These are phyloP conservation scores for Pseudococcus longispinus DNA, from an alignment of 2,888 invertebrate genomes.

Conservation along the genomic window DNA sequence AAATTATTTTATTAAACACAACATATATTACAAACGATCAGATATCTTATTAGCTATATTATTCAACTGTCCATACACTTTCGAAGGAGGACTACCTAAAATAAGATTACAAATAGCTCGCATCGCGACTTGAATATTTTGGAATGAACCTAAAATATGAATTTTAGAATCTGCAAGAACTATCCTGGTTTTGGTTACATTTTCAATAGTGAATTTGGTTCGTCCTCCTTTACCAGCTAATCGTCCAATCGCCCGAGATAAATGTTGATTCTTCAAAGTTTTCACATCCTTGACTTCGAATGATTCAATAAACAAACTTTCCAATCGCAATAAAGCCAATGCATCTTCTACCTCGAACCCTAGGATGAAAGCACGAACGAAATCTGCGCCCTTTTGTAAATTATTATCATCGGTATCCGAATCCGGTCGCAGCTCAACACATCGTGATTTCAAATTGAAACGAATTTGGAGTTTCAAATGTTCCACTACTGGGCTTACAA, in stretches of 20 bases:
- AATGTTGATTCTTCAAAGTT: slow-evolving; percentile 91
- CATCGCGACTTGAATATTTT: slow-evolving; percentile 93
- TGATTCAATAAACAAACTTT: slow-evolving; percentile 95
- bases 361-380: slow-evolving; percentile 93
- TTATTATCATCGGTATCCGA: slow-evolving; percentile 76
- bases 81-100: slow-evolving; percentile 94
- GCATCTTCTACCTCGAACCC: slow-evolving; percentile 99
- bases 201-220: slow-evolving; percentile 98
- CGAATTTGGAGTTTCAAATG: slow-evolving; percentile 91
- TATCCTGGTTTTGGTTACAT: slow-evolving; percentile 97
- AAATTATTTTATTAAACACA: not conserved
- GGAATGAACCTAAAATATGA: slow-evolving; percentile 95
- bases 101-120: slow-evolving; percentile 96
- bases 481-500: slow-evolving; percentile 95
- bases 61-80: slow-evolving; percentile 91
- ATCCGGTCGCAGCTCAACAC: slow-evolving; percentile 82
- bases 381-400: slow-evolving; percentile 97
- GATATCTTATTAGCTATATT: slow-evolving; percentile 53
- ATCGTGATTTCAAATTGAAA: slow-evolving; percentile 88
- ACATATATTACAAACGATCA: slow-evolving; percentile 46
- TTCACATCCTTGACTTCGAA: slow-evolving; percentile 98
- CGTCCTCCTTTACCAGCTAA: slow-evolving; percentile 96
- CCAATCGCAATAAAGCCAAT: slow-evolving; percentile 88
- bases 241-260: slow-evolving; percentile 94
- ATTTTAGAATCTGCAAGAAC: slow-evolving; percentile 96